Base-by-base conservation (phyloP, 2,888 invertebrate genomes). In the Lobophora halterata region DNA sequence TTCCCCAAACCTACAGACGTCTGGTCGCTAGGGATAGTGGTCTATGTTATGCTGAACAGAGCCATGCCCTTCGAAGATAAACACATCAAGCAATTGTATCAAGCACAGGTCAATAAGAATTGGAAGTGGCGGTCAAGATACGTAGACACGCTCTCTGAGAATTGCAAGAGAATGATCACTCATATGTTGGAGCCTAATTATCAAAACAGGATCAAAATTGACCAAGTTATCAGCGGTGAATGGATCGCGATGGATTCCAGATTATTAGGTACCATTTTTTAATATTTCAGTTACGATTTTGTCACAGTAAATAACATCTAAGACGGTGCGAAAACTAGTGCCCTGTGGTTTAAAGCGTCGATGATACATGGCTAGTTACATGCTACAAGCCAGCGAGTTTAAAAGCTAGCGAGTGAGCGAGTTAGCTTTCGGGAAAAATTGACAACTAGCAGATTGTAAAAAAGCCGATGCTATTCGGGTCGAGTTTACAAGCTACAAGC, bases 51-150 rank as follows among this genome's bases (percentile, higher is more conserved):
- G 91, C 65, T 95, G 2, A 95, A 95, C 64, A 92, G 94, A 63
- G 91, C 93, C 0, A 93, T 95, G 93, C 95, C 96, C 0, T 96
- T 94, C 63, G 93, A 95, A 63, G 94, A 94, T 50, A 90, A 91
- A 13, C 93, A 94, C 58, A 90, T 93, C 14, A 92, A 92, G 53
- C 90, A 79, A 44, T 79, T 95, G 54, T 91, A 93, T 57, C 91
- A 92, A 55, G 75, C 86, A 1, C 87, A 88, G 54, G 69, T 91
- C 2, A 89, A 88, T 46, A 88, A 82, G 39, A 86, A 88, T 41
- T 94, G 93, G 92, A 91, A 90, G 57, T 93, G 93, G 64, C 87
- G 93, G n/a, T 85, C 90, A 0, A 92, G 92, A 58, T 90, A 91
- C 14, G 70, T 80, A 0, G 89, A 90, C 28, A 47, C 58, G 1